Evolutionary conservation across 2,888 invertebrate genomes (phyloP), one percentile per base, ranked within the genome.

Genomic region (Beris chalybata): DNA sequence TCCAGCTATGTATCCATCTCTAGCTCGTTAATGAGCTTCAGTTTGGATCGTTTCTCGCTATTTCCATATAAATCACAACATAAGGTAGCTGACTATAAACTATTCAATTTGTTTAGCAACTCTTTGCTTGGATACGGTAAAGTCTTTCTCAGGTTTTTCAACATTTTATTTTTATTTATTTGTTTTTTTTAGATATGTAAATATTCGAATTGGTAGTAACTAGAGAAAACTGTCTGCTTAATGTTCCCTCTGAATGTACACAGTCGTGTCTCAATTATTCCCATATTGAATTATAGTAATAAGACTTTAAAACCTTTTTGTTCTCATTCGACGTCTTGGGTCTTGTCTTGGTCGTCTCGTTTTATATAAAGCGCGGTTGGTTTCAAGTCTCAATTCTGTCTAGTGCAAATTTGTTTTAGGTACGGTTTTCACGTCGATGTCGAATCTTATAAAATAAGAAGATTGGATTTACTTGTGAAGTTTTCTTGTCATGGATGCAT

Each of bases 241-340:
- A 61, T 65, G 59, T 55, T 50, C 52, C 50, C 50, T 61, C 52
- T 61, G 61, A 61, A 52, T 61, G 65, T 68, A 68, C 47, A 54
- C 59, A 59, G 65, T 68, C 68, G 68, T 68, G 68, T 68, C 68
- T 68, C 68, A 68, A 68, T 68, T 68, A 68, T 68, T 66, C 65
- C 66, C 63, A 68, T 64, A 54, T 56, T 56, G 65, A 66, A 68
- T 66, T 68, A 68, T 61, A 61, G 68, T 68, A 68, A 68, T 68
- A 66, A 68, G 61, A 68, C 63, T 55, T 52, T 52, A 61, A 30
- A 52, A 61, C 44, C 63, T 22, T 66, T 64, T 45, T 30, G 32
- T 48, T 47, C 30, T 47, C 38, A 31, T 54, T 30, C 38, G 38
- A 38, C 38, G 38, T 38, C 38, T 38, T 38, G 3, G 38, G 38